phyloP scores from a whole-genome alignment of 2,797 vertebrate genomes.

The Alectoris magna region DNA sequence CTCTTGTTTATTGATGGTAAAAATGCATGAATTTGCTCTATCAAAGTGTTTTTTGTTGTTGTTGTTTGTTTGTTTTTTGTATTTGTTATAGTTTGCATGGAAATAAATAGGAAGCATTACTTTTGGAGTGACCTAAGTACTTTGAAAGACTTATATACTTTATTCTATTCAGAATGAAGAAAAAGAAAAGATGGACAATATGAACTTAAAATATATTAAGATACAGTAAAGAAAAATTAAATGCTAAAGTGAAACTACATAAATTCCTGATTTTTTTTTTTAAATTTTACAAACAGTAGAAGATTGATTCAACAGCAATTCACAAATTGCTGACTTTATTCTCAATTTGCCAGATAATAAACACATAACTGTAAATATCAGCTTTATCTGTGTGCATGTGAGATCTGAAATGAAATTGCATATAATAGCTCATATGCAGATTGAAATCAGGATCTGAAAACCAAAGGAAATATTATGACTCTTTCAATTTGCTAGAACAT shows the following conservation, averaged over 20 bases:
- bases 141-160: background rate
- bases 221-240: background rate
- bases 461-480: background rate
- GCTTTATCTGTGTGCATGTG: background rate
- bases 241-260: background rate
- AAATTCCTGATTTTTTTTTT: background rate
- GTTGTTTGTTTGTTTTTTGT: too few relatives aligned
- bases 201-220: background rate
- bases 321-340: background rate
- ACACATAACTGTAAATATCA: background rate
- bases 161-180: background rate
- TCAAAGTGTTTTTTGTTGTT: too few relatives aligned
- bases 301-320: background rate
- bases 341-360: background rate
- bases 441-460: background rate
- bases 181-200: background rate
- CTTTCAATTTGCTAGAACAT: background rate
- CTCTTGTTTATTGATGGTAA: too few relatives aligned
- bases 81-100: too few relatives aligned
- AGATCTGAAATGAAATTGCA: background rate
- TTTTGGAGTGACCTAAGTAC: too few relatives aligned
- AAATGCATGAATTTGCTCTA: too few relatives aligned
- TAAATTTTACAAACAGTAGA: background rate
- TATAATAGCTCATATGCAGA: background rate
- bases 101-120: too few relatives aligned